phyloP scores from a whole-genome alignment of 2,888 invertebrate genomes.

The Andrena bicolor region DNA sequence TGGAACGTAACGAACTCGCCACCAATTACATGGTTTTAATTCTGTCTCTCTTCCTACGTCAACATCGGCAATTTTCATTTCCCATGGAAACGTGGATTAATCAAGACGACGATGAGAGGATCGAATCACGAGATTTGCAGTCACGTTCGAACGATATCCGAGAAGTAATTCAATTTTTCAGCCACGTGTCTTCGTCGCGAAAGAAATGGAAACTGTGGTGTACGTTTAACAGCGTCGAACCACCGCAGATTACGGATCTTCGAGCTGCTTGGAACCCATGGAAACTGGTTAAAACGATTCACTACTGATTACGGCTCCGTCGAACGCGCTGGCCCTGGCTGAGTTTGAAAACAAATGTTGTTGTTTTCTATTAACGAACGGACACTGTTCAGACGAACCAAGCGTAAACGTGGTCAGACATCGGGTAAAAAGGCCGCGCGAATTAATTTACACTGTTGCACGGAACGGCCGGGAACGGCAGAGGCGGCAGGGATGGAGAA shows the following conservation, averaged over 20 bases:
- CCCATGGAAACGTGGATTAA: neutral
- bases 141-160: neutral
- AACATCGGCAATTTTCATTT: neutral
- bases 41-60: neutral
- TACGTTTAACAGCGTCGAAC: neutral
- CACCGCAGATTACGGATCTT: neutral
- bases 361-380: neutral
- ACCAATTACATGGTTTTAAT: neutral
- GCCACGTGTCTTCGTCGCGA: neutral
- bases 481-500: neutral
- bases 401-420: neutral
- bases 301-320: neutral
- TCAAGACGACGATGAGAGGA: neutral
- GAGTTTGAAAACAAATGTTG: neutral
- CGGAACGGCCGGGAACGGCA: neutral
- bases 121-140: neutral
- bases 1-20: conserved; percentile 10
- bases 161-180: neutral
- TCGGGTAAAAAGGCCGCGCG: neutral
- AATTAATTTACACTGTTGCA: neutral
- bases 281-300: conserved; percentile 1
- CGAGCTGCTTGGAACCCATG: neutral
- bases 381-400: neutral
- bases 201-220: neutral
- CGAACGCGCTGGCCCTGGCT: too few relatives aligned